Evolutionary conservation across 2,113 vertebrate species (phyloP).

Genomic region (Ciconia boyciana): DNA sequence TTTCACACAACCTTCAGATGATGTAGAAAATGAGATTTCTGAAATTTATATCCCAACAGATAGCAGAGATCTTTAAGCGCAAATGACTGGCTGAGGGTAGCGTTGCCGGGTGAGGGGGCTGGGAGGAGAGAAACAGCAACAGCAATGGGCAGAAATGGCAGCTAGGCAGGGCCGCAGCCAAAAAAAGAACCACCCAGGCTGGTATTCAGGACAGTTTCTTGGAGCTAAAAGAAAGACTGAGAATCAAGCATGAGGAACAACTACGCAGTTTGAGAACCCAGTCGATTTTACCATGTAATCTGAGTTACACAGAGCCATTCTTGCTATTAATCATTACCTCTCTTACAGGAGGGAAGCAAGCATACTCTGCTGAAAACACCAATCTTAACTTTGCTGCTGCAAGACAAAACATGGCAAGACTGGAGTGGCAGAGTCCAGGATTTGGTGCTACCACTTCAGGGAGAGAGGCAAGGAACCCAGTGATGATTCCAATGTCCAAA

Average conservation of each 20-base stretch:
- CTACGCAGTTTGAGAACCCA: background rate
- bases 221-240: background rate
- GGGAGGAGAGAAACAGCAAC: background rate
- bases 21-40: background rate
- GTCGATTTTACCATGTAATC: background rate
- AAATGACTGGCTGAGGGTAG: background rate
- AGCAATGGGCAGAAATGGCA: background rate
- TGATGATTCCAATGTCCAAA: rapidly evolving
- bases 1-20: background rate
- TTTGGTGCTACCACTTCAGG: background rate
- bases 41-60: background rate
- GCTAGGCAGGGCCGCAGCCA: background rate
- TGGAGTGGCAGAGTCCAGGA: background rate
- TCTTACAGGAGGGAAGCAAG: background rate
- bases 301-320: background rate
- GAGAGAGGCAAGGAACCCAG: background rate
- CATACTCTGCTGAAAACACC: background rate
- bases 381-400: background rate
- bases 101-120: rapidly evolving
- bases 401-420: background rate
- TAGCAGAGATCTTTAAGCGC: background rate
- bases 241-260: background rate
- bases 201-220: background rate
- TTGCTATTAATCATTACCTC: background rate
- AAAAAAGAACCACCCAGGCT: background rate